Evolutionary conservation across 2,888 invertebrate genomes (phyloP).

Genomic region (Aphidius colemani): DNA sequence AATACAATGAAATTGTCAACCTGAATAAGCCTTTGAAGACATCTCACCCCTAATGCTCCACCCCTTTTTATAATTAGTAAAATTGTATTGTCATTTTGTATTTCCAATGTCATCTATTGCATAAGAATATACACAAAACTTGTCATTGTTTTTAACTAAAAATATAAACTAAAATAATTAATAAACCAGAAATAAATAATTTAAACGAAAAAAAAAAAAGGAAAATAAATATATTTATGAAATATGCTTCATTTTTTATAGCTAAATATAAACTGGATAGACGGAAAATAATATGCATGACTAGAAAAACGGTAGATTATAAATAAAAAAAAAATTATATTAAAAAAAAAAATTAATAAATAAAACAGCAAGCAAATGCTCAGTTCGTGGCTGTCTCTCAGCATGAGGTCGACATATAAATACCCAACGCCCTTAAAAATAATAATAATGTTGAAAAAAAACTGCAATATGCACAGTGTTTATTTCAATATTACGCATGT

Average conservation of each 20-base stretch:
- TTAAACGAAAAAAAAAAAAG: slow-evolving; percentile 6
- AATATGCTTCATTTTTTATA: neutral
- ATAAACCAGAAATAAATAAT: neutral
- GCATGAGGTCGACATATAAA: slow-evolving; percentile 37
- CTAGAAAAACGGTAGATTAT: neutral
- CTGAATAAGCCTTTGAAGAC: too few relatives aligned
- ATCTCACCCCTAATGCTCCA: too few relatives aligned
- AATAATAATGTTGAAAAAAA: slow-evolving; percentile 18
- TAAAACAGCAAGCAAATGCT: neutral
- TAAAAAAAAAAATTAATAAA: neutral
- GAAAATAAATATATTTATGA: slow-evolving; percentile 6
- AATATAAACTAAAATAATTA: slow-evolving; percentile 6
- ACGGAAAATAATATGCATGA: neutral
- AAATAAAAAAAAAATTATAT: slow-evolving; percentile 1
- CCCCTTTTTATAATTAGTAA: too few relatives aligned
- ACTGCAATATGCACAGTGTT: slow-evolving; percentile 16
- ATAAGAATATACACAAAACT: too few relatives aligned
- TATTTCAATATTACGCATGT: slow-evolving; percentile 26
- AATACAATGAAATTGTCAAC: neutral
- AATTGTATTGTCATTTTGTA: too few relatives aligned
- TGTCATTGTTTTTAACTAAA: slow-evolving; percentile 3
- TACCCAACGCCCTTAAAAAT: slow-evolving; percentile 24
- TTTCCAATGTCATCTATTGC: too few relatives aligned
- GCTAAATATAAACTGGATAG: neutral
- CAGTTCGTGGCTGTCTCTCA: slow-evolving; percentile 13